Evolutionary conservation across 2,888 invertebrate species (phyloP).

Genomic region (Ctenicera cuprea): DNA sequence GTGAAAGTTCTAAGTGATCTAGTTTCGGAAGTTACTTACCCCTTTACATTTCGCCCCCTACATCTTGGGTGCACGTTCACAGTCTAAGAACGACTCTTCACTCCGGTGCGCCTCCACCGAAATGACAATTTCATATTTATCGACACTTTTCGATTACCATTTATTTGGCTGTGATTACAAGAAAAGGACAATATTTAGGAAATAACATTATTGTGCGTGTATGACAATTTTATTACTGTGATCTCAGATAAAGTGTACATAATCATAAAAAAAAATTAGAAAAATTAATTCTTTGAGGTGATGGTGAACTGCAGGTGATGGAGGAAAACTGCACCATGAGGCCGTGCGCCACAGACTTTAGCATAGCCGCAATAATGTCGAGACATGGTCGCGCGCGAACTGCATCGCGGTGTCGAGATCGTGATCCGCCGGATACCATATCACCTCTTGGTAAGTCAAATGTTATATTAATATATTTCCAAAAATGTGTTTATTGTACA

Average conservation of each 20-base stretch:
- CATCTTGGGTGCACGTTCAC: slow-evolving; percentile 44
- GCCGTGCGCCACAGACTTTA: slow-evolving; percentile 95
- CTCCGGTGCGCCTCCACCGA: slow-evolving; percentile 42
- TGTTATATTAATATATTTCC: background rate
- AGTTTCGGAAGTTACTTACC: slow-evolving; percentile 52
- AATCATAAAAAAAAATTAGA: slow-evolving; percentile 10
- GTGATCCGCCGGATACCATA: slow-evolving; percentile 67
- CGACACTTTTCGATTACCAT: slow-evolving; percentile 33
- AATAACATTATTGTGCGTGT: slow-evolving; percentile 25
- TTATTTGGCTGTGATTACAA: slow-evolving; percentile 25
- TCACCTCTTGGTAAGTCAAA: slow-evolving; percentile 70
- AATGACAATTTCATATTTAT: slow-evolving; percentile 46
- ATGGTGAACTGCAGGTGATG: slow-evolving; percentile 70
- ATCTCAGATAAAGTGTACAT: slow-evolving; percentile 33
- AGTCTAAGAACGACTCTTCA: slow-evolving; percentile 43
- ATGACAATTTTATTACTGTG: slow-evolving; percentile 19
- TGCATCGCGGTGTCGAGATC: slow-evolving; percentile 75
- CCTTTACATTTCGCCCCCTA: slow-evolving; percentile 50
- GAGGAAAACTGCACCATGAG: slow-evolving; percentile 82
- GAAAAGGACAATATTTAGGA: slow-evolving; percentile 26
- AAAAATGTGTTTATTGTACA: no score
- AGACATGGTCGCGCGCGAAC: slow-evolving; percentile 78
- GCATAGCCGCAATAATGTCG: slow-evolving; percentile 97
- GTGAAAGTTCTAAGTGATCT: slow-evolving; percentile 55
- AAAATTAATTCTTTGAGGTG: slow-evolving; percentile 39